Conservation (phyloP, 2,888 invertebrate genomes). For the Noctua fimbriata region DNA sequence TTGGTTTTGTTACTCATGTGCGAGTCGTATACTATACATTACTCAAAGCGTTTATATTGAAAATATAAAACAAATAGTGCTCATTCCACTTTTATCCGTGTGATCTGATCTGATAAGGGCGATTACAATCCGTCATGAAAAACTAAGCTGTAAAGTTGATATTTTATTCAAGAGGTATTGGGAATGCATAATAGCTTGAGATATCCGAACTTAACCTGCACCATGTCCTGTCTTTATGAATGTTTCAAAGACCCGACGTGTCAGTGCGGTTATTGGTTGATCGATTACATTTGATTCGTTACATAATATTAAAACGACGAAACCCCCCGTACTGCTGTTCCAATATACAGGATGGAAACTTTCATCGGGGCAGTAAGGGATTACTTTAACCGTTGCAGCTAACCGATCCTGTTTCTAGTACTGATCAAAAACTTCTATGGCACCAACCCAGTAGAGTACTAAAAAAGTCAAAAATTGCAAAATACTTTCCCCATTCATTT, state of each 20-base stretch:
- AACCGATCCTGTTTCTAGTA: no score
- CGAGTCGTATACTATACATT: neutral
- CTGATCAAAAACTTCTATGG: no score
- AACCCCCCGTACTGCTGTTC: slow-evolving; percentile 4
- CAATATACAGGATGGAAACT: neutral
- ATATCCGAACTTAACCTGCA: slow-evolving; percentile 45
- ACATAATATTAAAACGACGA: slow-evolving; percentile 17
- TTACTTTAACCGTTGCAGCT: no score
- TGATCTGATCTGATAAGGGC: neutral
- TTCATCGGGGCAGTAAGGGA: neutral
- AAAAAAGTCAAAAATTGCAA: no score
- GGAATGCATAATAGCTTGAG: slow-evolving; percentile 34
- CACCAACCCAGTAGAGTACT: no score
- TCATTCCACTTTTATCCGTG: slow-evolving; percentile 2
- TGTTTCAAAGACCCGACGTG: slow-evolving; percentile 41
- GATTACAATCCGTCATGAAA: slow-evolving; percentile 14
- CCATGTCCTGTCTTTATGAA: slow-evolving; percentile 38
- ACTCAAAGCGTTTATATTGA: slow-evolving; percentile 14
- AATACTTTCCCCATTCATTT: no score
- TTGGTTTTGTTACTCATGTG: neutral
- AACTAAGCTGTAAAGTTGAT: slow-evolving; percentile 13
- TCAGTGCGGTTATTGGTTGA: slow-evolving; percentile 16
- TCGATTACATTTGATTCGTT: slow-evolving; percentile 35
- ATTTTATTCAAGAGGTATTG: slow-evolving; percentile 37
- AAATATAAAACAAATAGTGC: slow-evolving; percentile 3